A percentile compares a stretch with the other conserved stretches of the same genome.
phyloP scores from a whole-genome alignment of 2,797 vertebrate species.

The Sciurus vulgaris region DNA sequence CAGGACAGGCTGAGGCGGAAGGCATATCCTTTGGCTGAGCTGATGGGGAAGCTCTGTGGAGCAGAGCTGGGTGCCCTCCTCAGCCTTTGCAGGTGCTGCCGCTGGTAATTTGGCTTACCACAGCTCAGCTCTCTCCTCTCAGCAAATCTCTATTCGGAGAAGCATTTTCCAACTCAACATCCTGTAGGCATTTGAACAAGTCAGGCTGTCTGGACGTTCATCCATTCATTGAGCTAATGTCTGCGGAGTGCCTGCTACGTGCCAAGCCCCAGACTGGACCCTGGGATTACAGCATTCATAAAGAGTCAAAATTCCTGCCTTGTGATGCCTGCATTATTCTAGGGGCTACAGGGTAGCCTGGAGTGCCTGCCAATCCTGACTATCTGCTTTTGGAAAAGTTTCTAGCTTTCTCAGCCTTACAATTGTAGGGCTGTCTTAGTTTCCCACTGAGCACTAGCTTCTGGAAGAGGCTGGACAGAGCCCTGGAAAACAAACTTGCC shows the following conservation, averaged over 20 bases:
- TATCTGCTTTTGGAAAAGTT: not conserved
- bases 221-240: not conserved
- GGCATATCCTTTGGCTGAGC: not conserved
- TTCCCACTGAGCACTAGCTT: not conserved
- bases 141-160: not conserved
- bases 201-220: not conserved
- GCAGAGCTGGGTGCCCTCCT: not conserved
- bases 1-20: not conserved
- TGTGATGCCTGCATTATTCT: not conserved
- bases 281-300: not conserved
- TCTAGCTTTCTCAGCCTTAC: not conserved
- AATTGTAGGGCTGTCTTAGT: not conserved
- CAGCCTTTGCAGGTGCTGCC: not conserved
- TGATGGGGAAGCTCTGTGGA: not conserved
- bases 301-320: not conserved
- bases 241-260: not conserved
- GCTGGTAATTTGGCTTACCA: not conserved
- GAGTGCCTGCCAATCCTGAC: not conserved
- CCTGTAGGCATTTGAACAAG: not conserved
- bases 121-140: not conserved
- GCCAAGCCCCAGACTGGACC: not conserved
- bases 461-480: not conserved
- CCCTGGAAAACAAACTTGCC: not conserved
- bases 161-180: not conserved
- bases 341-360: not conserved